Evolutionary conservation across 2,888 invertebrate species (phyloP), one percentile per base, ranked within the genome.

Genomic region (Girardia tigrina): DNA sequence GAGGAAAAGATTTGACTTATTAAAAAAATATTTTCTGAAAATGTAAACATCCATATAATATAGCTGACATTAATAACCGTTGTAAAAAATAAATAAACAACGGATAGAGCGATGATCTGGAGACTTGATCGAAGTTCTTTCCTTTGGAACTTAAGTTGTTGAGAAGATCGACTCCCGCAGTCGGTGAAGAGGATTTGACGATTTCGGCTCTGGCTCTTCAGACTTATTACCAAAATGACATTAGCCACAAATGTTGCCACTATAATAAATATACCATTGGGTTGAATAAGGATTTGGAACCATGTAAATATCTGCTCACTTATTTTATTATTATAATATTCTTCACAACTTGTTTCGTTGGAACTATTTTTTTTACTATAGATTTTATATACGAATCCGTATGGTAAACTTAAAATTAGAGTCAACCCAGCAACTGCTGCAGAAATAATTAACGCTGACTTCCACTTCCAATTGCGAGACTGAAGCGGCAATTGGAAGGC

Each of bases 41-140:
- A n/a, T 6, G 56, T 56, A 56, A 56, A 56, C 56, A 56, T 56
- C 56, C 56, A 56, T 20, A 56, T 56, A 56, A 56, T 56, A n/a
- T 56, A 56, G n/a, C 56, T 8, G 2, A 56, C n/a, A n/a, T 56
- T 56, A 16, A 56, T 56, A 56, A n/a, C 23, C 2, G 56, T 12
- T 12, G 56, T 56, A 20, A 56, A n/a, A n/a, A 56, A 6, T 2
- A 56, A 16, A n/a, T 20, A 56, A 56, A 56, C 56, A 20, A 56
- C n/a, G 23, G 56, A 56, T 4, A 56, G n/a, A 56, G 8, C 4
- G 4, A 56, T 56, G 4, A 56, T 56, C 23, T 56, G 56, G 20
- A 56, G n/a, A 23, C 56, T 56, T n/a, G 56, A 56, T 23, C 56
- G n/a, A 16, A 56, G 23, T 56, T 56, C 56, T n/a, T 56, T 56